Conservation (phyloP, 2,797 vertebrate genomes). For the Galago senegalensis region DNA sequence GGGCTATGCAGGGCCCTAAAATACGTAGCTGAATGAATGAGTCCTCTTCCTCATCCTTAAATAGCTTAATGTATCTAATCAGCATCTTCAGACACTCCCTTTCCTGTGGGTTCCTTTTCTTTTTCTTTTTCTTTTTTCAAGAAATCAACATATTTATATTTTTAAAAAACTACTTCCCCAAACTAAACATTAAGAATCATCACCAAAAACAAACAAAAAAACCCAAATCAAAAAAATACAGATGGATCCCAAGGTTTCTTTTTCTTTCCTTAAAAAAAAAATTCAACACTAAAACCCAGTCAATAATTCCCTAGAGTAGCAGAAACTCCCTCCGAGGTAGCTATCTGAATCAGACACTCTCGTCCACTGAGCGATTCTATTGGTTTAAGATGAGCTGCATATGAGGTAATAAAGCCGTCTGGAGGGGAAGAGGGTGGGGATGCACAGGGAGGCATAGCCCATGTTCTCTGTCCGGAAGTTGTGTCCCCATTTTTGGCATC, state of each 20-base stretch:
- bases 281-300: conserved; percentile 72
- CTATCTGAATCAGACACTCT: too few species aligned
- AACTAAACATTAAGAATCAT: conserved; percentile 81
- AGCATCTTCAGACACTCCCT: neutral
- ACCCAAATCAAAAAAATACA: conserved; percentile 17
- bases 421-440: too few species aligned
- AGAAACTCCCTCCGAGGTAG: too few species aligned
- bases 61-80: conserved; percentile 19
- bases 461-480: too few species aligned
- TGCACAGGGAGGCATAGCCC: too few species aligned
- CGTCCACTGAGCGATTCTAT: too few species aligned
- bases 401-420: too few species aligned
- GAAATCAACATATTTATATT: conserved; percentile 73
- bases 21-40: neutral
- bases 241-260: conserved; percentile 74
- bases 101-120: neutral
- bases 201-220: neutral
- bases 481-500: too few species aligned
- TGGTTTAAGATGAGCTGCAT: too few species aligned
- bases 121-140: neutral
- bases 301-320: conserved; percentile 80
- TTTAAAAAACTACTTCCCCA: conserved; percentile 73
- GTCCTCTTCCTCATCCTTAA: neutral
- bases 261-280: conserved; percentile 10
- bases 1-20: neutral